Percentiles rank a stretch among this genome's conserved stretches.
Evolutionary conservation across 2,797 vertebrate genomes (phyloP).

Genomic region (Anguilla obscura): DNA sequence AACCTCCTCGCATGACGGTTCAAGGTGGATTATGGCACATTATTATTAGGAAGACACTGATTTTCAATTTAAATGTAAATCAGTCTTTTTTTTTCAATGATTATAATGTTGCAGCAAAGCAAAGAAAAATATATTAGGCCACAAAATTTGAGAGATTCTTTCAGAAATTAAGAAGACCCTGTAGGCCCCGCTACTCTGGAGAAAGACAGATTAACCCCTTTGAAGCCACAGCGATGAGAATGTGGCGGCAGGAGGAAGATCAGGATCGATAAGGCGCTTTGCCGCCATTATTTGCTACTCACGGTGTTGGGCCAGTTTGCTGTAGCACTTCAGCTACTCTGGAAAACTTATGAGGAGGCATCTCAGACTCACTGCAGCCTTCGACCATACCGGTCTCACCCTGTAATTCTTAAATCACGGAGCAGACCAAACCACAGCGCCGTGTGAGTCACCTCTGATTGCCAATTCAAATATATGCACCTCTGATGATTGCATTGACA

Average conservation of each 20-base stretch:
- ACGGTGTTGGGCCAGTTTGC: not conserved
- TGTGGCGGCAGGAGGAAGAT: not conserved
- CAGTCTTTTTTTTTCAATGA: slow-evolving; percentile 57
- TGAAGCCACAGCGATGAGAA: not conserved
- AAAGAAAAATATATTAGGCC: slow-evolving; percentile 52
- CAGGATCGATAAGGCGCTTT: not conserved
- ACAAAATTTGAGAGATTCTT: slow-evolving; percentile 55
- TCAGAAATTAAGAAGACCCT: slow-evolving; percentile 47
- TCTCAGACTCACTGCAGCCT: not conserved
- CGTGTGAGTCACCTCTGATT: not conserved
- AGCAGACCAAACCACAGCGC: not conserved
- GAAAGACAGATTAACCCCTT: slow-evolving; percentile 23
- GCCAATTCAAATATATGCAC: not conserved
- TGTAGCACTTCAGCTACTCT: too few relatives aligned
- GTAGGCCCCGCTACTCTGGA: slow-evolving; percentile 37
- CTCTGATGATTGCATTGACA: not conserved
- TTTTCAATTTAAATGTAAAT: slow-evolving; percentile 79
- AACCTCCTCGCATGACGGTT: slow-evolving; percentile 66
- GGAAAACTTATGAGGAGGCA: too few relatives aligned
- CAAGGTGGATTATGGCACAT: slow-evolving; percentile 71
- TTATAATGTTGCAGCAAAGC: slow-evolving; percentile 58
- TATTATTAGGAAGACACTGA: slow-evolving; percentile 69
- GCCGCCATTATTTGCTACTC: not conserved
- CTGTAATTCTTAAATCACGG: not conserved
- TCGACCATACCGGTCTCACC: not conserved